Base-by-base conservation (phyloP, 1,140 invertebrate genomes). In the Meloidogyne floridensis region DNA sequence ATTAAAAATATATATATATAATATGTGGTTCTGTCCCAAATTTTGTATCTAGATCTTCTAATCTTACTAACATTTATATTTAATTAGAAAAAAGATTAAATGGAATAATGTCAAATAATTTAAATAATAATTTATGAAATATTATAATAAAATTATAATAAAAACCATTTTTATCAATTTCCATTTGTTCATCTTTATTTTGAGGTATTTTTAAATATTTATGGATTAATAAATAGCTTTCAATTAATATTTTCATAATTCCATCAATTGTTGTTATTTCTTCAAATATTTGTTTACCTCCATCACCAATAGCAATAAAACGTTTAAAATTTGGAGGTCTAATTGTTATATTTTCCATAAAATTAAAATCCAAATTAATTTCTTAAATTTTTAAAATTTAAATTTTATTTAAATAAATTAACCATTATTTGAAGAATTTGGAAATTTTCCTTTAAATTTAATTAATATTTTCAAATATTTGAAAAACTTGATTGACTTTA, bases 311-410 rank as follows among this genome's bases (percentile, higher is more conserved):
- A n/a, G 2, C 15, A 65, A 65, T 65, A 65, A 65, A 13, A n/a
- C 59, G n/a, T 65, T 65, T 65, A n/a, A n/a, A n/a, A 65, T 65
- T 65, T 65, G 59, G 10, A 7, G 59, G 59, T 65, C 59, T 65
- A 65, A 65, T 65, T n/a, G n/a, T 18, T 65, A 65, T 18, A 65
- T 65, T 65, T 65, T 65, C 59, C 59, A 65, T 65, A n/a, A 65
- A 65, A 65, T 65, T 65, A 65, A 65, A 65, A 65, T 65, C 59
- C 59, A 65, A 65, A 65, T 65, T 59, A 59, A 59, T 59, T 15
- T 15, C 56, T 59, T 32, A 32, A 15, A 13, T 54, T 54, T 54
- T 11, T 10, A 54, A 54, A 54, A 54, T 11, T 54, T 54, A 54
- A 47, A 47, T 47, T 47, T 47, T 47, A 59, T 59, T 59, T 59